Conservation (phyloP, 1,140 invertebrate genomes). For the Bacillus rossius region DNA sequence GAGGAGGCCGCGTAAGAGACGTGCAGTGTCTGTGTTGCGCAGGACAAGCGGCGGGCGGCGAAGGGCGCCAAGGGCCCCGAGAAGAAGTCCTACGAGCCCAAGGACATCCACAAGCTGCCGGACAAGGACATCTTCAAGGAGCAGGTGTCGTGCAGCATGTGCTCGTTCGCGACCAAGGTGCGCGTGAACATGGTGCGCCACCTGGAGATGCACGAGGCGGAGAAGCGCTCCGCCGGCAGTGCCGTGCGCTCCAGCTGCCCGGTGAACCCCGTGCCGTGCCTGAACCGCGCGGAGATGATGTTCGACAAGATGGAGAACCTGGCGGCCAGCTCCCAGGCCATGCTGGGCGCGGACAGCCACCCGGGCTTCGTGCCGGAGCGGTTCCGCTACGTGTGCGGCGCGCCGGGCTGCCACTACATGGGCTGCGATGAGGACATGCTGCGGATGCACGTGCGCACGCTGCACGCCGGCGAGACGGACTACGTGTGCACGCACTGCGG, state of each 20-base stretch:
- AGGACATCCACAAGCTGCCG: slow-evolving; percentile 57
- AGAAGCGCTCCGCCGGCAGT: slow-evolving; percentile 51
- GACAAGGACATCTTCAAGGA: slow-evolving; percentile 56
- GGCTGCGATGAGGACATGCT: slow-evolving; percentile 66
- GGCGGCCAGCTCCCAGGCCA: slow-evolving; percentile 60
- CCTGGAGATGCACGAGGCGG: slow-evolving; percentile 57
- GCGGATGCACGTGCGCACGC: slow-evolving; percentile 60
- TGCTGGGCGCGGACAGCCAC: slow-evolving; percentile 29
- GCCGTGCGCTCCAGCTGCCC: slow-evolving; percentile 42
- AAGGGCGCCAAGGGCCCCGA: slow-evolving; percentile 31
- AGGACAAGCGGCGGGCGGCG: slow-evolving; percentile 23
- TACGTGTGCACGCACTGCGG: slow-evolving; percentile 68
- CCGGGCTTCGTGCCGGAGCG: slow-evolving; percentile 60
- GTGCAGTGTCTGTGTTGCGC: too few relatives aligned
- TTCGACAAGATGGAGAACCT: slow-evolving; percentile 82
- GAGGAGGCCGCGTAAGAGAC: too few relatives aligned
- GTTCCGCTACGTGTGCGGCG: slow-evolving; percentile 61
- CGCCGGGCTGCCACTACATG: slow-evolving; percentile 60
- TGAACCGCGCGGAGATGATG: slow-evolving; percentile 69
- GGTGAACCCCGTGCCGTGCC: slow-evolving; percentile 74
- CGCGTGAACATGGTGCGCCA: slow-evolving; percentile 67
- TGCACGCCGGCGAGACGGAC: slow-evolving; percentile 53
- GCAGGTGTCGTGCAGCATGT: slow-evolving; percentile 56
- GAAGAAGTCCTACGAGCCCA: slow-evolving; percentile 47
- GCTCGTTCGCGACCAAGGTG: slow-evolving; percentile 66